Evolutionary conservation across 2,888 invertebrate genomes (phyloP), one percentile per base, ranked within the genome.

Genomic region (Scaptomyza flava): DNA sequence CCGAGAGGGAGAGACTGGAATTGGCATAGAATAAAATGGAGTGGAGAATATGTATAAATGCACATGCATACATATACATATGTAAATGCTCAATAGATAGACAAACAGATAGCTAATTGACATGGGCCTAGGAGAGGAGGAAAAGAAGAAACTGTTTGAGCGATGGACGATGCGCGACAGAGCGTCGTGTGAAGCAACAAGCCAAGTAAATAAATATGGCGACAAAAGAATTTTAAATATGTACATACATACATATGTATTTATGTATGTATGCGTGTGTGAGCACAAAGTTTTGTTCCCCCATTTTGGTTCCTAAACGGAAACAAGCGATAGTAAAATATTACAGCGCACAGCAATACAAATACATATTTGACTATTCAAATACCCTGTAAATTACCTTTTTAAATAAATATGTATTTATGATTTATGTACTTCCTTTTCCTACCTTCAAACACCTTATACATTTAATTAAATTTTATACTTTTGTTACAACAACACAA

Each of bases 271-370:
- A 34, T 60, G 70, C 59, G 45, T 64, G 52, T 59, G 50, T 48
- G 45, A 31, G 58, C 68, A 54, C 79, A 69, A 71, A 12, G n/a
- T 36, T 56, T 79, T 74, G 5, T 80, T 79, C 69, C 83, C 68
- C 83, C 83, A 79, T 77, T 81, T 86, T 67, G 73, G 79, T 81
- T 81, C 76, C 78, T 81, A 80, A 85, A 87, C 87, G 85, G 84
- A 85, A 85, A 84, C 85, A 80, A 81, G 78, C 78, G 87, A 84
- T 87, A 87, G 81, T 84, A 85, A 86, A 85, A 81, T 81, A 78
- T 86, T 48, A 54, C 34, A 56, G 41, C 41, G 23, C 31, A 61
- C 50, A 45, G 14, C 59, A 58, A 70, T 74, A 72, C 5, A 57
- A 33, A 14, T 8, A 17, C 17, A 11, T 14, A 7, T n/a, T 27